Percentiles rank a stretch among this genome's conserved stretches.
Evolutionary conservation across 1,140 invertebrate species (phyloP).

Genomic region (silkworm (Bombyx mori)): DNA sequence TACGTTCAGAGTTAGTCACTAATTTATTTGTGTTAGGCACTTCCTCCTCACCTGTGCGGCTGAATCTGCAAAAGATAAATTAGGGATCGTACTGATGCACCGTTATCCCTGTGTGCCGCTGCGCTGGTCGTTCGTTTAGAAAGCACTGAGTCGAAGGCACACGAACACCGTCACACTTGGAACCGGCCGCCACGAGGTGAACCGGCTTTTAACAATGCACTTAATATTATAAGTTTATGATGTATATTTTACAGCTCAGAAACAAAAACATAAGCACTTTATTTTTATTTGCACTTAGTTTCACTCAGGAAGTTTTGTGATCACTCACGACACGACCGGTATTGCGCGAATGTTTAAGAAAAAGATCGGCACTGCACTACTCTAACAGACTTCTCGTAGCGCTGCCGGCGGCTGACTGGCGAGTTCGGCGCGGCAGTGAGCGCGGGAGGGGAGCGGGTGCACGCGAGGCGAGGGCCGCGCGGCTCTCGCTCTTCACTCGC

Average conservation of each 20-base stretch:
- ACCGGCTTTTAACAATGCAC: conserved; percentile 22
- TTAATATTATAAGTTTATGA: background rate
- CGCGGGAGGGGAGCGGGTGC: too few species aligned
- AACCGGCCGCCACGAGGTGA: conserved; percentile 25
- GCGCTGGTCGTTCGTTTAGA: conserved; percentile 30
- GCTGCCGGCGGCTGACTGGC: conserved; percentile 36
- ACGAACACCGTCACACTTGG: conserved; percentile 13
- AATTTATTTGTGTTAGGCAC: too few species aligned
- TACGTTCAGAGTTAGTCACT: too few species aligned
- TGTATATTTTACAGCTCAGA: conserved; percentile 9
- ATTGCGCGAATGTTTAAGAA: conserved; percentile 23
- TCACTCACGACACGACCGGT: conserved; percentile 20
- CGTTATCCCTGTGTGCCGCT: conserved; percentile 6
- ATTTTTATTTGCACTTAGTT: conserved; percentile 2
- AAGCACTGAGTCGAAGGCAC: conserved; percentile 19
- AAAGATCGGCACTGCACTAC: conserved; percentile 15
- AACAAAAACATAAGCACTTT: background rate
- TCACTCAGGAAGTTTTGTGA: conserved; percentile 14
- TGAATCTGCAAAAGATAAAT: too few species aligned
- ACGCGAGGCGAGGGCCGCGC: too few species aligned
- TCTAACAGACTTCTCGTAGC: conserved; percentile 8
- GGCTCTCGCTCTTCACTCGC: too few species aligned
- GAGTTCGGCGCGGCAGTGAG: conserved; percentile 14
- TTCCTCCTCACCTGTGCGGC: too few species aligned
- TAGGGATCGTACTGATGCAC: too few species aligned